phyloP scores from a whole-genome alignment of 2,888 invertebrate genomes.

The Callosobruchus maculatus region DNA sequence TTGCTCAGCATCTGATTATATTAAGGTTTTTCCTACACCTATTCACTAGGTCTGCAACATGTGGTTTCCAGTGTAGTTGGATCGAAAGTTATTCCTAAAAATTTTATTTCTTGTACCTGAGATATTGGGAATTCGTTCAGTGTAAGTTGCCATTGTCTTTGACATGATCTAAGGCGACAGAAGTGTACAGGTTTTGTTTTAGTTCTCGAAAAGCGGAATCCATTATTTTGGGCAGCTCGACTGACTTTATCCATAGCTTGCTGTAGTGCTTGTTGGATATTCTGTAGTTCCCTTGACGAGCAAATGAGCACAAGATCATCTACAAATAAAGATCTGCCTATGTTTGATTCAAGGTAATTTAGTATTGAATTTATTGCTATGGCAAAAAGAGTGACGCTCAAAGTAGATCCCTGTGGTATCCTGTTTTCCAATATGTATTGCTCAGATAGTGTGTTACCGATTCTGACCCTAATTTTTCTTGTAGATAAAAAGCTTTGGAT shows the following conservation, averaged over 20 bases:
- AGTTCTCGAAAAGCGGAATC: background rate
- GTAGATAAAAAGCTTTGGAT: too few relatives aligned
- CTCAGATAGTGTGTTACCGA: background rate
- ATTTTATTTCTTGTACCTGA: background rate
- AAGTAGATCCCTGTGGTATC: too few relatives aligned
- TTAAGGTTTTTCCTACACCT: too few relatives aligned
- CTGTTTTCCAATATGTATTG: too few relatives aligned
- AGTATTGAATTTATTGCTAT: background rate
- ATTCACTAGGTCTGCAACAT: background rate
- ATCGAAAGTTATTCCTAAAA: background rate
- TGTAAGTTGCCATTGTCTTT: background rate
- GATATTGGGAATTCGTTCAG: background rate
- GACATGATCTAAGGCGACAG: background rate
- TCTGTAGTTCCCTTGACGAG: too few relatives aligned
- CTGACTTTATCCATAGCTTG: background rate
- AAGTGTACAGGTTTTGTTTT: background rate
- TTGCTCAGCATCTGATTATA: background rate
- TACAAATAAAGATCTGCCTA: background rate
- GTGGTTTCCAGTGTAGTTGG: background rate
- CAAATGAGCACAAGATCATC: background rate
- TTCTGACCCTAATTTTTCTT: too few relatives aligned
- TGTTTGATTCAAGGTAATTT: background rate
- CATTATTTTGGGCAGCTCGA: background rate
- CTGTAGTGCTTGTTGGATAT: background rate
- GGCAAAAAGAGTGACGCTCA: background rate